Base-by-base conservation (phyloP, 2,113 vertebrate genomes). In the Beaufortia kweichowensis region DNA sequence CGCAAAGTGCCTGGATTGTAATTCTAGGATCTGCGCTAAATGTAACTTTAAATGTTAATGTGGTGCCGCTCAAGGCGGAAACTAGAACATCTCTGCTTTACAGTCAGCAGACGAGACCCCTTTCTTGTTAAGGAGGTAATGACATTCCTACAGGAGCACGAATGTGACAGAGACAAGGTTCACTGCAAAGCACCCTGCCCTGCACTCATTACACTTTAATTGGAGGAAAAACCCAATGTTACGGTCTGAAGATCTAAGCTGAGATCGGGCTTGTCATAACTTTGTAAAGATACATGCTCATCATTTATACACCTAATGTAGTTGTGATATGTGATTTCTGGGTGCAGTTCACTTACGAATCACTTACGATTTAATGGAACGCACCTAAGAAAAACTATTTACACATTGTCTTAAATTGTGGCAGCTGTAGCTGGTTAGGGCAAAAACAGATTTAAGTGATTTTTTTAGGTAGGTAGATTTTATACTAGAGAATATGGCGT, bases 11-110 rank as follows among this genome's bases (percentile, higher is more conserved):
- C 60, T 60, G 69, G 15, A 28, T 46, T 74, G 63, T 56, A 67
- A 48, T 74, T 68, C 46, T 63, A 63, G 43, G 43, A 68, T 74
- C 63, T 66, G 15, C 62, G 56, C 11, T 68, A 63, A 78, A 74
- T 78, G 69, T 78, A 61, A 56, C 63, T 77, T 81, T 77, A 81
- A 78, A 81, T 74, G 80, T 74, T 78, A 74, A 74, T 81, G 75
- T 33, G 21, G 39, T 59, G 59, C 68, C 53, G 68, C 53, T 68
- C 59, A 23, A 43, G 48, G 59, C 56, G 26, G 57, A 68, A 78
- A 78, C 31, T 63, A 78, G 75, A 55, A 24, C 80, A 74, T 35
- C 43, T 15, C 43, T 64, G 53, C 43, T 63, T 74, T 81, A 70
- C 28, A 81, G 69, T 68, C 56, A 75, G 78, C n/a, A 48, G 39